Conservation (phyloP, 2,888 invertebrate species). For the Mythimna vitellina region DNA sequence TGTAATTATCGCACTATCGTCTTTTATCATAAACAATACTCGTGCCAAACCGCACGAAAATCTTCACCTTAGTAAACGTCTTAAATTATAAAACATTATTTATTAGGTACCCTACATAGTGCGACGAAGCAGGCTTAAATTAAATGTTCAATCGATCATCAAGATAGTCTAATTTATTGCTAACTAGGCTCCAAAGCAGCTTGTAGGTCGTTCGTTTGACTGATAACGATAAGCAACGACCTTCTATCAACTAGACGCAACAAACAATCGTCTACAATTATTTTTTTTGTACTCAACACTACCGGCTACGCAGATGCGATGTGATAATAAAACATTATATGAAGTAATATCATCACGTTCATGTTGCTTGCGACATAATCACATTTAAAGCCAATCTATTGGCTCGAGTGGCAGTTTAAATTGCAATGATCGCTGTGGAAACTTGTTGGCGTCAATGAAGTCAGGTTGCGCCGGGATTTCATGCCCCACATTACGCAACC, state of each 20-base stretch:
- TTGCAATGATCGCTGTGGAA: slow-evolving; percentile 35
- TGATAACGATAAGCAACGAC: slow-evolving; percentile 60
- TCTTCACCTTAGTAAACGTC: neutral
- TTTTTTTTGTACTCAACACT: slow-evolving; percentile 40
- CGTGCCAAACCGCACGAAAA: neutral
- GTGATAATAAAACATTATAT: slow-evolving; percentile 38
- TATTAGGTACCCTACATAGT: slow-evolving; percentile 20
- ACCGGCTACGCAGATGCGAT: slow-evolving; percentile 21
- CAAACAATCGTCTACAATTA: slow-evolving; percentile 35
- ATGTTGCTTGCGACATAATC: slow-evolving; percentile 28
- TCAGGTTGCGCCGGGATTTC: slow-evolving; percentile 27
- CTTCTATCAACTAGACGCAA: slow-evolving; percentile 54
- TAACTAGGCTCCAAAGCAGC: slow-evolving; percentile 42
- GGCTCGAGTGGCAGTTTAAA: slow-evolving; percentile 31
- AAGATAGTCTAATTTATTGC: slow-evolving; percentile 55
- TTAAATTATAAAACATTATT: slow-evolving; percentile 4
- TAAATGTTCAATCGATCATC: slow-evolving; percentile 46
- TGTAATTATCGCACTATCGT: slow-evolving; percentile 40
- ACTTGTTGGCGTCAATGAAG: slow-evolving; percentile 30
- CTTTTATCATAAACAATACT: slow-evolving; percentile 22
- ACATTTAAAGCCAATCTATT: slow-evolving; percentile 18
- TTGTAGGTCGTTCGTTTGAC: slow-evolving; percentile 50
- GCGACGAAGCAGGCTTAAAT: slow-evolving; percentile 13
- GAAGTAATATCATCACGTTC: slow-evolving; percentile 13
- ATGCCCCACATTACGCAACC: slow-evolving; percentile 26